These are phyloP conservation scores for Ciona savignyi DNA, from an alignment of 23 tunicate species.

Conservation along the genomic window DNA sequence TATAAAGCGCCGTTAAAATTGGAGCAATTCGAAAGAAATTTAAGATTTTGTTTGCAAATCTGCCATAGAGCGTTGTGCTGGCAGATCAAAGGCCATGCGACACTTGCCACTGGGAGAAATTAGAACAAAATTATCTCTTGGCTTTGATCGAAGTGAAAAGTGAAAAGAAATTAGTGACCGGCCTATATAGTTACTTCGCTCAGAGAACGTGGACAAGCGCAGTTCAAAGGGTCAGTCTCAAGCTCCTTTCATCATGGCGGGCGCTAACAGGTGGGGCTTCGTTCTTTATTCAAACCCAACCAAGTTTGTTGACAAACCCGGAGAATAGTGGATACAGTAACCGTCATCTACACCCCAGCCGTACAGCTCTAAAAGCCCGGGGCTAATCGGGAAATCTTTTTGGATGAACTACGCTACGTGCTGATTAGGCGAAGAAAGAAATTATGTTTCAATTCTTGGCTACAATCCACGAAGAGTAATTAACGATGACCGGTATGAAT, in stretches of 20 bases:
- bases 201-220: background rate
- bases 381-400: too few relatives aligned
- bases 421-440: too few relatives aligned
- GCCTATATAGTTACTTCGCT: background rate
- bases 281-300: background rate
- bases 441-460: background rate
- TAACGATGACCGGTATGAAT: background rate
- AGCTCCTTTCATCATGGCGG: background rate
- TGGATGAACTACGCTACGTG: too few relatives aligned
- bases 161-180: background rate
- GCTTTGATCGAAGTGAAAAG: background rate
- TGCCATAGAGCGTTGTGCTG: background rate
- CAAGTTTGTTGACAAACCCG: background rate
- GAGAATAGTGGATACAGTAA: background rate
- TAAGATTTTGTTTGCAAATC: background rate
- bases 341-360: background rate
- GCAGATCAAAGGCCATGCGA: background rate
- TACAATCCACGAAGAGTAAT: background rate
- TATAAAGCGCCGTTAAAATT: too few relatives aligned
- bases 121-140: background rate
- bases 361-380: too few relatives aligned
- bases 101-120: background rate
- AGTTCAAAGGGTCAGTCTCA: background rate
- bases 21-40: too few relatives aligned
- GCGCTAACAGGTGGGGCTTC: background rate